A percentile compares a stretch with the other conserved stretches of the same genome.
These are phyloP conservation scores for Oxygymnocypris stewartii DNA, from an alignment of 2,113 vertebrate species.

Conservation along the genomic window DNA sequence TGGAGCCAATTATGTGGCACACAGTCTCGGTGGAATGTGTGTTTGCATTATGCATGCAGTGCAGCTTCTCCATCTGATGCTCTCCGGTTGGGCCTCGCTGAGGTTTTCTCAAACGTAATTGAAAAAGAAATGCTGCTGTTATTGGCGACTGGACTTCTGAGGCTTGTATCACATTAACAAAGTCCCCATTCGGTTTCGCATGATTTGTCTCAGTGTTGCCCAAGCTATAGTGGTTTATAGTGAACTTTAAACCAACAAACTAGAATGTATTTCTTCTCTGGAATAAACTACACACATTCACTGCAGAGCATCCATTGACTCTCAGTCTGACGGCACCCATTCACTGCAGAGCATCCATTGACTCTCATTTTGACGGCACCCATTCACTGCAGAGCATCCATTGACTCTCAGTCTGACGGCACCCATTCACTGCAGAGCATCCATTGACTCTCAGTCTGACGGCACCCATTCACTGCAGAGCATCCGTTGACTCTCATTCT, in stretches of 20 bases:
- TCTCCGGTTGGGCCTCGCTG: background rate
- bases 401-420: no score
- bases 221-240: background rate
- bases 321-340: no score
- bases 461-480: no score
- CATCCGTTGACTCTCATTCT: no score
- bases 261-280: no score
- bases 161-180: background rate
- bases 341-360: no score
- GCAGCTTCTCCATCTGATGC: background rate
- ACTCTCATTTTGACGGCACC: no score
- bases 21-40: constrained; percentile 1
- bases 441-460: no score
- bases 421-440: no score
- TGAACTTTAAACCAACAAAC: background rate
- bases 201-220: background rate
- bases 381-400: no score
- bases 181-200: background rate
- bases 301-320: no score
- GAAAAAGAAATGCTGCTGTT: background rate
- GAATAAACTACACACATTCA: no score
- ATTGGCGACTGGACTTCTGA: background rate
- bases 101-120: background rate
- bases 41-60: constrained; percentile 1
- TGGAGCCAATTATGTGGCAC: constrained; percentile 18